These are phyloP conservation scores for Chrysina gloriosa DNA, from an alignment of 2,888 invertebrate species.

Conservation along the genomic window DNA sequence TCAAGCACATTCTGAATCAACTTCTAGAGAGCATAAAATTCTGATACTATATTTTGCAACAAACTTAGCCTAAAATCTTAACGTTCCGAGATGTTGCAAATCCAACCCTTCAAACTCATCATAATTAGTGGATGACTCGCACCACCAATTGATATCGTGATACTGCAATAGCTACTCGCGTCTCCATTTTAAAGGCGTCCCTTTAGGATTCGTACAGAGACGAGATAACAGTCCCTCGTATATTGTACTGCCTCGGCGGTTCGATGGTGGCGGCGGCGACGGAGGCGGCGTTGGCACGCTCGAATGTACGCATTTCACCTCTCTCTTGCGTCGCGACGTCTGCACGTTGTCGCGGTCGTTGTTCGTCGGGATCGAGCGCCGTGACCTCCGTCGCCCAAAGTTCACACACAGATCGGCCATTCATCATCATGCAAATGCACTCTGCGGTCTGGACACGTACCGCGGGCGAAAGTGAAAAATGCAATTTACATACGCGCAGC, in stretches of 20 bases:
- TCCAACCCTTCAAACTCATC: too few species aligned
- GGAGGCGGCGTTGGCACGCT: slow-evolving; percentile 1
- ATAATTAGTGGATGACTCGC: too few species aligned
- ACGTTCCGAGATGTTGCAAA: too few species aligned
- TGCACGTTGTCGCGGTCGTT: slow-evolving; percentile 28
- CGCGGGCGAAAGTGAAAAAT: slow-evolving; percentile 11
- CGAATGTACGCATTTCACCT: slow-evolving; percentile 4
- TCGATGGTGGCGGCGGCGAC: neutral
- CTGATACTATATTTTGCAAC: too few species aligned
- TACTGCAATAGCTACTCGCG: too few species aligned
- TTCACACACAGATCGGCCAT: slow-evolving; percentile 4
- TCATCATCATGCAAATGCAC: slow-evolving; percentile 24
- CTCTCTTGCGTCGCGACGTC: slow-evolving; percentile 32
- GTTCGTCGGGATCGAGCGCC: slow-evolving; percentile 16
- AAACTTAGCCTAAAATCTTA: too few species aligned
- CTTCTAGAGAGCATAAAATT: too few species aligned
- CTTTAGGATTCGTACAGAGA: slow-evolving; percentile 6
- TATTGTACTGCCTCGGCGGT: neutral
- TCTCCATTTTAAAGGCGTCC: too few species aligned
- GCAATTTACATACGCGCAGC: neutral
- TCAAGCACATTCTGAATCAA: too few species aligned
- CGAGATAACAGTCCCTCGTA: slow-evolving; percentile 15
- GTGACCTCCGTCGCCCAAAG: slow-evolving; percentile 27
- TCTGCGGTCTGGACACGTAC: slow-evolving; percentile 25
- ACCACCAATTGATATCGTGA: too few species aligned